These are phyloP conservation scores for Echiichthys vipera DNA, from an alignment of 2,797 vertebrate species.

Conservation along the genomic window DNA sequence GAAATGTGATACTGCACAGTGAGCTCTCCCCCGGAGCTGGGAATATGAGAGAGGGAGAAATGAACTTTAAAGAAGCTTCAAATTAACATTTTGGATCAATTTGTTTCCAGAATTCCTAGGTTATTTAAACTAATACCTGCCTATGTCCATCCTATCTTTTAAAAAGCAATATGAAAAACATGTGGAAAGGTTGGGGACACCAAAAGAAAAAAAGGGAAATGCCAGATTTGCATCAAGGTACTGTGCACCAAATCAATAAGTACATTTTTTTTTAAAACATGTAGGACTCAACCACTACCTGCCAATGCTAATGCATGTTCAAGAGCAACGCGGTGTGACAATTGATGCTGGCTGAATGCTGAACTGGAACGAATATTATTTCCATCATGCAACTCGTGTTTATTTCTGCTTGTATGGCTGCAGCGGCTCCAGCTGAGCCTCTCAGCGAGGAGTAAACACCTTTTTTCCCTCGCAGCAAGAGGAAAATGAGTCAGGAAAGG, in stretches of 20 bases:
- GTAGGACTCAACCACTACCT: background rate
- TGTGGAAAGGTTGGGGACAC: background rate
- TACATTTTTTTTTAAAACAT: background rate
- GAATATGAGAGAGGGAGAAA: slow-evolving; percentile 26
- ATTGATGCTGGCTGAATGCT: background rate
- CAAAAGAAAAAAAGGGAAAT: background rate
- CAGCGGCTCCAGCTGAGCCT: slow-evolving; percentile 43
- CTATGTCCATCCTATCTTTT: background rate
- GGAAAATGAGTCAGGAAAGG: slow-evolving; percentile 32
- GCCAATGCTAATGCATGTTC: background rate
- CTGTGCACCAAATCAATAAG: background rate
- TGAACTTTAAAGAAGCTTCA: background rate
- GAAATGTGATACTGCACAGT: slow-evolving; percentile 42
- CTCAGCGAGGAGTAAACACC: slow-evolving; percentile 39
- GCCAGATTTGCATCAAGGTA: background rate
- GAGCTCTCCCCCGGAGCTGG: slow-evolving; percentile 20
- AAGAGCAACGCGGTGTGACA: background rate
- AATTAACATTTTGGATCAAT: background rate
- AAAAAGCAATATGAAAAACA: background rate
- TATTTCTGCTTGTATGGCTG: slow-evolving; percentile 25
- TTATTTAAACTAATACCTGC: background rate
- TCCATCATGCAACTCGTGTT: slow-evolving; percentile 30
- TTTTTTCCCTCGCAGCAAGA: slow-evolving; percentile 26
- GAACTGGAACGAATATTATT: slow-evolving; percentile 25
- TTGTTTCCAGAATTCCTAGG: background rate